A percentile compares a stretch with the other conserved stretches of the same genome.
These are phyloP conservation scores for Ptilorrhoa leucosticta DNA, from an alignment of 2,113 vertebrate species.

Conservation along the genomic window DNA sequence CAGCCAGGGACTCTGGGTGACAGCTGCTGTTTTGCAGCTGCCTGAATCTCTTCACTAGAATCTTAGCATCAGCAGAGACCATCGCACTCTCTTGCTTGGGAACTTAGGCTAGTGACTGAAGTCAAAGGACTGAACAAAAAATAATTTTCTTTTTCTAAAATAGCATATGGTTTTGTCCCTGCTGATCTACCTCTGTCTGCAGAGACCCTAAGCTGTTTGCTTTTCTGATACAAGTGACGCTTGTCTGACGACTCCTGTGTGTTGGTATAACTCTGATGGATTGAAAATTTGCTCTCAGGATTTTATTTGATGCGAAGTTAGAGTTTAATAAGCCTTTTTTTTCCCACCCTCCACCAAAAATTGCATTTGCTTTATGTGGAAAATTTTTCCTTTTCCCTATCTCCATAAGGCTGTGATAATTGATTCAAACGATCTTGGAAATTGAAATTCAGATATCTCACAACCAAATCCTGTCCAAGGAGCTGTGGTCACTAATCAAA, in stretches of 20 bases:
- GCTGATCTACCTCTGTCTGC: background rate
- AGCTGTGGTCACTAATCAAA: background rate
- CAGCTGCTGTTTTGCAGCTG: background rate
- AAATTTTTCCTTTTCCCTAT: background rate
- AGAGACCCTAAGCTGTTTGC: background rate
- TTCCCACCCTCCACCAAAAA: background rate
- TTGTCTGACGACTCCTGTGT: background rate
- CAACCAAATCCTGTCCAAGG: background rate
- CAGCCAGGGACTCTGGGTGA: background rate
- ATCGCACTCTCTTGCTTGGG: background rate
- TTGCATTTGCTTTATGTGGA: background rate
- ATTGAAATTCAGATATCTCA: background rate
- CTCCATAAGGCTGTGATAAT: background rate
- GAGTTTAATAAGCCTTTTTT: background rate
- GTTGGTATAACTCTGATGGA: background rate
- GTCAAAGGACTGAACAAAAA: background rate
- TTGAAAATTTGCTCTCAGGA: background rate
- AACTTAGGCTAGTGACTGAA: background rate
- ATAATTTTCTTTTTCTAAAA: background rate
- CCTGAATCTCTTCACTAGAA: background rate
- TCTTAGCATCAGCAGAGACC: background rate
- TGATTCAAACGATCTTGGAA: background rate
- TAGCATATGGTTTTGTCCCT: background rate
- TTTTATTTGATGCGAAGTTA: background rate
- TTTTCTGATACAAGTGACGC: background rate